phyloP scores from a whole-genome alignment of 2,113 vertebrate species.

The Brachyhypopomus gauderio region DNA sequence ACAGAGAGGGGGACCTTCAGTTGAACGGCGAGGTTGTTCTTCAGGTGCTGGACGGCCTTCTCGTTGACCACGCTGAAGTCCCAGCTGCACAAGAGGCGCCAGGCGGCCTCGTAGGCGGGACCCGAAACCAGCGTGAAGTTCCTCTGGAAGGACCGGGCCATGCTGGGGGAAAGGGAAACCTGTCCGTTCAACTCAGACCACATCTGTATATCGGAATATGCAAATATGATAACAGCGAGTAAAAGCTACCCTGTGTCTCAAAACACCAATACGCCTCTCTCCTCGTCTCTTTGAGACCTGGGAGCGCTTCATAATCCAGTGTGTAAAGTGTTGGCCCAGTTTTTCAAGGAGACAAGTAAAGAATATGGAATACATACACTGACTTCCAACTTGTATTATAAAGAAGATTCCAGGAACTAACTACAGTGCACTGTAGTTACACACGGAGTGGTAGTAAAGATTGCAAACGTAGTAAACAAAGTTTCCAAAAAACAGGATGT shows the following conservation, averaged over 20 bases:
- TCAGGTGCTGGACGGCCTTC: constrained; percentile 82
- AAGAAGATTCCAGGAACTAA: too few species aligned
- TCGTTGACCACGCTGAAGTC: constrained; percentile 88
- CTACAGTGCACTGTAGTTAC: too few species aligned
- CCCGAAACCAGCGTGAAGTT: constrained; percentile 77
- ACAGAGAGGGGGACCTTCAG: constrained; percentile 80
- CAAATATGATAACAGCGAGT: too few species aligned
- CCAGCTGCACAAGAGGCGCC: constrained; percentile 89
- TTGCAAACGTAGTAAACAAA: too few species aligned
- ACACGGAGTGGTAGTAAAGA: too few species aligned
- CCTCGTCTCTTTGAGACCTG: not conserved
- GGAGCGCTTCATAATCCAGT: not conserved
- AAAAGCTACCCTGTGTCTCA: too few species aligned
- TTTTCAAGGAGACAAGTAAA: not conserved
- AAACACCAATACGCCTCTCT: not conserved
- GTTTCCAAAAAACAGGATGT: too few species aligned
- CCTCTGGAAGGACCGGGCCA: constrained; percentile 81
- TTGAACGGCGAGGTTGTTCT: constrained; percentile 85
- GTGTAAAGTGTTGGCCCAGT: not conserved
- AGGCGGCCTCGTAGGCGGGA: constrained; percentile 68
- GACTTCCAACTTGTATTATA: too few species aligned
- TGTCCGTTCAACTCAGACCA: not conserved
- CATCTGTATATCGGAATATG: too few species aligned
- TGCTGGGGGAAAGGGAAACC: constrained; percentile 70
- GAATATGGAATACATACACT: not conserved